Base-by-base conservation (phyloP, 2,113 vertebrate genomes). In the Vulpes ferrilata region DNA sequence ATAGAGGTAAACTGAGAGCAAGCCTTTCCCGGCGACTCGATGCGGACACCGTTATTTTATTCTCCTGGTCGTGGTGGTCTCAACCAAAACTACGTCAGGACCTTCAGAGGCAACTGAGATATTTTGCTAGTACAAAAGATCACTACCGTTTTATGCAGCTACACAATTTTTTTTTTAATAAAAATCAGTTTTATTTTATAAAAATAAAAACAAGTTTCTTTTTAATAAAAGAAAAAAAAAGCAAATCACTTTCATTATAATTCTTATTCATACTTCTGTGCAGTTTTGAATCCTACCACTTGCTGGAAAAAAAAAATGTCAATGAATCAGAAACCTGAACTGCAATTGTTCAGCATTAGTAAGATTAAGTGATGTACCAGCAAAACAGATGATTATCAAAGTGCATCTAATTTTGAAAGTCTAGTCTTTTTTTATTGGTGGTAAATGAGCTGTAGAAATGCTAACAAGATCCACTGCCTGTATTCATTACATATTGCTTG, bases 401-500 rank as follows among this genome's bases (percentile, higher is more conserved):
- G 85, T 95, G 80, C 82, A 84, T 98, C 97, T 95, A 95, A 97
- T 97, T 97, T 97, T 98, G 90, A 97, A 97, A 97, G 96, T 98
- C 92, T 91, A 93, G 80, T 97, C 96, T 97, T 81, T 98, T 96
- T 96, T 97, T 85, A 88, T 5, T 81, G 90, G 95, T 95, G 93
- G 97, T 97, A 98, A 98, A 98, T 98, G 98, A 98, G 95, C 98
- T 98, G 98, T 98, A 98, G 97, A 98, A 98, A 98, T 97, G 96
- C 98, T 98, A 98, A 98, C 98, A 98, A 98, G 98, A 97, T 95
- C 55, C 82, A 95, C 96, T 96, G 96, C 91, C 97, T 98, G 76
- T 96, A 93, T 93, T 98, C 97, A 98, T 98, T 98, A 97, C 97
- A 89, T 97, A 97, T 94, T 96, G 96, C 97, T 98, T 97, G 88